Evolutionary conservation across 2,888 invertebrate genomes (phyloP).

Genomic region (Arge pagana): DNA sequence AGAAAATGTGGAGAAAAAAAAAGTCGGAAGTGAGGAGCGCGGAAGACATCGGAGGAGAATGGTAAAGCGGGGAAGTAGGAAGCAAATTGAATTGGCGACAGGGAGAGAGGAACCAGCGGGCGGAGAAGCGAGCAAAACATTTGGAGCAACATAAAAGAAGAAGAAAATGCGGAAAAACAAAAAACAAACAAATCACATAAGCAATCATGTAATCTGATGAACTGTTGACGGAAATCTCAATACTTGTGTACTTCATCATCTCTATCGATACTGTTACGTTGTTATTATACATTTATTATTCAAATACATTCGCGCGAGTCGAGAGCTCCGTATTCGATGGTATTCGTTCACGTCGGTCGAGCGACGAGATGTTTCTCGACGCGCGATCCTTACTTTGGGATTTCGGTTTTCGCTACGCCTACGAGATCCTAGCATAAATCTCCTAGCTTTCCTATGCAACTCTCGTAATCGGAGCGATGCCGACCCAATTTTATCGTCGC

Average conservation of each 20-base stretch:
- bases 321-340: slow-evolving; percentile 31
- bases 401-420: no score
- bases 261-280: slow-evolving; percentile 4
- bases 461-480: no score
- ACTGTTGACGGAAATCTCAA: not conserved
- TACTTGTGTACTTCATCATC: slow-evolving; percentile 5
- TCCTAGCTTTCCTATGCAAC: no score
- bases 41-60: no score
- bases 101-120: no score
- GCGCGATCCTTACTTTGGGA: not conserved
- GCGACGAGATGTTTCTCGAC: not conserved
- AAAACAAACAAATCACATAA: not conserved
- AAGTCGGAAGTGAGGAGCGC: no score
- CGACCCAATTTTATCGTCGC: no score
- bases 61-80: no score
- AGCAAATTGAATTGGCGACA: no score
- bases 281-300: slow-evolving; percentile 14
- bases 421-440: no score
- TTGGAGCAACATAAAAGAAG: slow-evolving; percentile 8
- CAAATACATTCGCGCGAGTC: slow-evolving; percentile 24
- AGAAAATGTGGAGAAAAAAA: no score
- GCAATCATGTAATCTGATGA: not conserved
- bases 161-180: slow-evolving; percentile 7
- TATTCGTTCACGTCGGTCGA: slow-evolving; percentile 16
- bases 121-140: slow-evolving; percentile 22